Evolutionary conservation across 2,888 invertebrate species (phyloP), one percentile per base, ranked within the genome.

Genomic region (Calliopum simillimum): DNA sequence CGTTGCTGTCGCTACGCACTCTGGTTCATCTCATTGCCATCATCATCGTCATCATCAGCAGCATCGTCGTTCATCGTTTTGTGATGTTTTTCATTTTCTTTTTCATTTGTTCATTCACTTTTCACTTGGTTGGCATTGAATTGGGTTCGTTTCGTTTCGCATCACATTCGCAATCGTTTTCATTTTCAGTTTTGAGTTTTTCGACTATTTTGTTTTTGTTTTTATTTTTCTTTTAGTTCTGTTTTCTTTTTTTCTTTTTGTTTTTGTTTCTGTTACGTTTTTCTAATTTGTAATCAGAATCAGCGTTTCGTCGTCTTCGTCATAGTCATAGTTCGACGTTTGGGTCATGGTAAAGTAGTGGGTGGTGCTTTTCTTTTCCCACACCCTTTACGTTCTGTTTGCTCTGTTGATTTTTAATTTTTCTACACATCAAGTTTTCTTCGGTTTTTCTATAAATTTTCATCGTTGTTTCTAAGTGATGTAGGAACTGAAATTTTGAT

Each of bases 21-120:
- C 25, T 46, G 21, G 23, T 43, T 63, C 59, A 16, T 25, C 68
- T 72, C 69, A 73, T 71, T 69, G 70, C 73, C 70, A 71, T 58
- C 68, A 71, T 66, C 47, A 49, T 69, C 69, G 70, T 73, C 73
- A 71, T 71, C 71, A 51, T 41, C 13, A 63, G 23, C 56, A n/a
- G n/a, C n/a, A n/a, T n/a, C n/a, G 16, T 43, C 44, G 46, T 58
- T 56, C 25, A 47, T 46, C 63, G 47, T 33, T 33, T 33, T 8
- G 19, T 49, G 49, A 12, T 59, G 16, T 21, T 58, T 56, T 11
- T 12, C 58, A 43, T 49, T 69, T 66, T 53, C 69, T 68, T 61
- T 59, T 33, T 67, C 19, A 63, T 68, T 33, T 61, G 12, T 68
- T 66, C 59, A 16, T 59, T 33, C 62, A 33, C 56, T 51, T 71